Conservation (phyloP, 2,113 vertebrate genomes). For the Reinhardtius hippoglossoides region DNA sequence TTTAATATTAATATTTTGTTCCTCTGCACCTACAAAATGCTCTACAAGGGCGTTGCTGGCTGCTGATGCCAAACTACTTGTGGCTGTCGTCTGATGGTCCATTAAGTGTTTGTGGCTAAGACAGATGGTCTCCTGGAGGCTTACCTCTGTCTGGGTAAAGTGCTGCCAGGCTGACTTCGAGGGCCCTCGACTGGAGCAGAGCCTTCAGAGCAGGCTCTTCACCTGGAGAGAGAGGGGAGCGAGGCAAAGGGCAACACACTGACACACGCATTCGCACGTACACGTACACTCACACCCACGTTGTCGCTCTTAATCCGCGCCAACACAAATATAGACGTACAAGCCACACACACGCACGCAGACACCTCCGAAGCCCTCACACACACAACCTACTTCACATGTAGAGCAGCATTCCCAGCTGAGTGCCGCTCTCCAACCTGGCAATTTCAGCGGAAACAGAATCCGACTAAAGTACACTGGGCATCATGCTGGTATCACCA, state of each 20-base stretch:
- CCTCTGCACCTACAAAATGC: neutral
- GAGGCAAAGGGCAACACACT: conserved; percentile 48
- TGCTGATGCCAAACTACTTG: conserved; percentile 45
- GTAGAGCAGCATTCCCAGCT: conserved; percentile 75
- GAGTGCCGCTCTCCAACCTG: conserved; percentile 75
- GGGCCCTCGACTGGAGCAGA: conserved; percentile 73
- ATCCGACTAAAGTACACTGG: conserved; percentile 75
- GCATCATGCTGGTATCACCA: conserved; percentile 67
- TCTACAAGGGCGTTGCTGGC: neutral
- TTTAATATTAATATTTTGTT: neutral
- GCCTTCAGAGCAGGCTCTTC: conserved; percentile 72
- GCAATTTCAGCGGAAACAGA: conserved; percentile 74
- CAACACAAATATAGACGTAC: conserved; percentile 55
- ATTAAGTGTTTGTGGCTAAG: conserved; percentile 59
- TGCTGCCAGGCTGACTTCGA: conserved; percentile 58
- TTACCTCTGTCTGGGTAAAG: conserved; percentile 64
- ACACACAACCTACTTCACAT: conserved; percentile 73
- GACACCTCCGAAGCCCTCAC: conserved; percentile 44
- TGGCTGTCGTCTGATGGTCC: conserved; percentile 44
- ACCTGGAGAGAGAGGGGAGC: conserved; percentile 68
- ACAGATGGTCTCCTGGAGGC: conserved; percentile 50
- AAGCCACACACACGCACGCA: conserved; percentile 41
- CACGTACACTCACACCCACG: conserved; percentile 44
- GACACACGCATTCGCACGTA: conserved; percentile 37
- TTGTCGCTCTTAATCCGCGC: conserved; percentile 13